Conservation (phyloP, 1,140 invertebrate genomes). For the Reticulitermes speratus region DNA sequence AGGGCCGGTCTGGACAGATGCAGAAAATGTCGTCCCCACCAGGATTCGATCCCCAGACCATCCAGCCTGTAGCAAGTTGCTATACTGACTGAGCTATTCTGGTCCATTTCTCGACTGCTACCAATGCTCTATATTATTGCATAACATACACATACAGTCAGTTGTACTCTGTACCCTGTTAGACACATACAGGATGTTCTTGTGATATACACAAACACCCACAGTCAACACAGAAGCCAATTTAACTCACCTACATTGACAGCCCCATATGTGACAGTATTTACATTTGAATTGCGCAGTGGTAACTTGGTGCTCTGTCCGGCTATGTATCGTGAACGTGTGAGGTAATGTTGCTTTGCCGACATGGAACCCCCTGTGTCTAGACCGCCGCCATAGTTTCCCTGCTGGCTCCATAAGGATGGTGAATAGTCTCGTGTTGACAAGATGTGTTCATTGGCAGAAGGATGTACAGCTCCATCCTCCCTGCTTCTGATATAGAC, state of each 20-base stretch:
- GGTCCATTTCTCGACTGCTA: too few species aligned
- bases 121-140: too few species aligned
- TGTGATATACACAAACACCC: too few species aligned
- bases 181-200: too few species aligned
- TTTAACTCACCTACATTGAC: slow-evolving; percentile 34
- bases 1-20: too few species aligned
- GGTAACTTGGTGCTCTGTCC: slow-evolving; percentile 51
- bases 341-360: slow-evolving; percentile 61
- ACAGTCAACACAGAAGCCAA: too few species aligned
- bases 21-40: too few species aligned
- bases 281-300: slow-evolving; percentile 46
- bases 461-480: not conserved
- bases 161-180: too few species aligned
- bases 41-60: too few species aligned
- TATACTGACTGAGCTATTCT: too few species aligned
- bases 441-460: not conserved
- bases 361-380: slow-evolving; percentile 47
- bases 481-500: not conserved
- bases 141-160: too few species aligned
- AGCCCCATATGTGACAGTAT: slow-evolving; percentile 40
- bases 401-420: slow-evolving; percentile 13
- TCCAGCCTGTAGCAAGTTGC: too few species aligned
- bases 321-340: slow-evolving; percentile 59
- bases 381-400: not conserved
- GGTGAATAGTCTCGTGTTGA: not conserved